Conservation (phyloP, 2,888 invertebrate genomes). For the Dioctria linearis region DNA sequence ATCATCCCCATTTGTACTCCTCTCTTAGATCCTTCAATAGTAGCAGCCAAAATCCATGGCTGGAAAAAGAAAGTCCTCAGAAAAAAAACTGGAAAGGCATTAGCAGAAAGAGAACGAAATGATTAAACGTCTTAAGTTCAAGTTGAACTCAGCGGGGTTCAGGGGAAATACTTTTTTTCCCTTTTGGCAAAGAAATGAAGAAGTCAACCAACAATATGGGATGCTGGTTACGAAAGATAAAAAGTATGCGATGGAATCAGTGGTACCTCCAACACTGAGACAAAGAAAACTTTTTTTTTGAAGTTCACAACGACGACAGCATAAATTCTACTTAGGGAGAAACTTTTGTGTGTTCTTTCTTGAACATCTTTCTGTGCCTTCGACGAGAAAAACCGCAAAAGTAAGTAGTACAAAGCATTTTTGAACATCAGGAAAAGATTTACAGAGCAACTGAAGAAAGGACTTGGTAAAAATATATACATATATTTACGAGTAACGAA, state of each 20-base stretch:
- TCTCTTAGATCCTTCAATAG: background rate
- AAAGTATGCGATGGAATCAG: slow-evolving; percentile 18
- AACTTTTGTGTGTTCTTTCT: slow-evolving; percentile 33
- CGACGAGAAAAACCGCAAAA: slow-evolving; percentile 21
- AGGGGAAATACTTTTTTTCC: background rate
- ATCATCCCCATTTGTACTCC: slow-evolving; percentile 1
- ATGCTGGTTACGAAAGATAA: slow-evolving; percentile 9
- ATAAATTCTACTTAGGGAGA: slow-evolving; percentile 33
- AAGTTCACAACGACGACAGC: slow-evolving; percentile 40
- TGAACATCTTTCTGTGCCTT: slow-evolving; percentile 27
- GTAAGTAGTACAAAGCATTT: slow-evolving; percentile 35
- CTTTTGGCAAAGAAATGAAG: background rate
- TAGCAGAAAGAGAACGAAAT: background rate
- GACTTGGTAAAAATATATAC: background rate
- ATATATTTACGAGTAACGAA: slow-evolving; percentile 14
- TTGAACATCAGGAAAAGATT: slow-evolving; percentile 17
- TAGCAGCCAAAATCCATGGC: background rate
- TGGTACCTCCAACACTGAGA: slow-evolving; percentile 27
- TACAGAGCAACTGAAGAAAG: slow-evolving; percentile 1
- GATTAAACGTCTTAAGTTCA: slow-evolving; percentile 11
- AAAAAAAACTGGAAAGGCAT: background rate
- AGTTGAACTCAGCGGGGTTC: slow-evolving; percentile 23
- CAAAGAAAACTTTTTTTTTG: slow-evolving; percentile 29
- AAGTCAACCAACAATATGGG: slow-evolving; percentile 21
- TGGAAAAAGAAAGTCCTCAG: background rate